Evolutionary conservation across 2,797 vertebrate genomes (phyloP).

Genomic region (Platyrinchus mystaceus): DNA sequence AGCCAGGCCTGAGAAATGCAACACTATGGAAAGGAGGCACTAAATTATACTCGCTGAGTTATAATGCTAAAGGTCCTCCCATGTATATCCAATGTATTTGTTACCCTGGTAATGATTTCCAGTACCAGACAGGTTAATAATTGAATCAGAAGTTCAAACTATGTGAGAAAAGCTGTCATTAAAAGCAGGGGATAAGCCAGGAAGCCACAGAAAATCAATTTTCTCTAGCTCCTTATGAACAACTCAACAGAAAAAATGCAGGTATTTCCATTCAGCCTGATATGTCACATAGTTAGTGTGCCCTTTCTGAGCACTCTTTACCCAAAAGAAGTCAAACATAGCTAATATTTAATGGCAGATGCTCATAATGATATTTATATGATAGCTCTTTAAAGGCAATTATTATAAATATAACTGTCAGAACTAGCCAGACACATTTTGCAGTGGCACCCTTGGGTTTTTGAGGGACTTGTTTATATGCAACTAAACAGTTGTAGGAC

Average conservation of each 20-base stretch:
- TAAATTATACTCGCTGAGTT: background rate
- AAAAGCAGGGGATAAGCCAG: background rate
- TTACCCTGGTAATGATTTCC: background rate
- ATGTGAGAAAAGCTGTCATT: background rate
- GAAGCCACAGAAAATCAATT: background rate
- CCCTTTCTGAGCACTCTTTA: background rate
- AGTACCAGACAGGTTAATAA: background rate
- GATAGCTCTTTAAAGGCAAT: background rate
- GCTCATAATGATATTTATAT: background rate
- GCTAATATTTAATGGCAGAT: background rate
- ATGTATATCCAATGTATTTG: background rate
- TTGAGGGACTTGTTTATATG: background rate
- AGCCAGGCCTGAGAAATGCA: background rate
- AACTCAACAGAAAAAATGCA: background rate
- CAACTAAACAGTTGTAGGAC: background rate
- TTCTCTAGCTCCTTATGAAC: background rate
- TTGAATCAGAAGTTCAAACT: background rate
- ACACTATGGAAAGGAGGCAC: background rate
- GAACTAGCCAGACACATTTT: background rate
- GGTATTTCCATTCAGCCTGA: background rate
- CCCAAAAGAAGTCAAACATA: background rate
- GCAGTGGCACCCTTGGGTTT: background rate
- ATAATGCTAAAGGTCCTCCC: background rate
- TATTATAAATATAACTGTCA: background rate
- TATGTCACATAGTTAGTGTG: background rate